Percentiles rank a stretch among this genome's conserved stretches.
These are phyloP conservation scores for Laticauda colubrina DNA, from an alignment of 2,113 vertebrate species.

Conservation along the genomic window DNA sequence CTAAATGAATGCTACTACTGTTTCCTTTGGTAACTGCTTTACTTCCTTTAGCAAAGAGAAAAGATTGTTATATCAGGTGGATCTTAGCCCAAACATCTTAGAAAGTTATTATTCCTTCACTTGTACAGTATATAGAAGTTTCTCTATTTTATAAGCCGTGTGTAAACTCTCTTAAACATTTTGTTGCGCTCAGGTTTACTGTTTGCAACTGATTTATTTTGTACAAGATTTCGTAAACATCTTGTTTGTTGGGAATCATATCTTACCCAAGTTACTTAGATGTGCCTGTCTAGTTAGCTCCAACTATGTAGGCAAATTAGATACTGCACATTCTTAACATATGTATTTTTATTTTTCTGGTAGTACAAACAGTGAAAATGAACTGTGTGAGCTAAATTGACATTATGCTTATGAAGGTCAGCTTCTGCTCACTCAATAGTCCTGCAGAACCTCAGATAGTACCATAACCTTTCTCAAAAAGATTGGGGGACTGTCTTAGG, in stretches of 20 bases:
- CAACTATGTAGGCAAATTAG: neutral
- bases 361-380: neutral
- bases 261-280: neutral
- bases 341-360: neutral
- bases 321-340: neutral
- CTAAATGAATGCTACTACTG: neutral
- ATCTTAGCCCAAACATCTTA: neutral
- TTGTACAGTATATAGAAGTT: neutral
- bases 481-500: neutral
- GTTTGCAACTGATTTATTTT: neutral
- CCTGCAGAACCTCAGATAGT: neutral
- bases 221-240: neutral
- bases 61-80: neutral
- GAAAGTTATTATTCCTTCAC: neutral
- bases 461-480: neutral
- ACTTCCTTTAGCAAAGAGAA: neutral
- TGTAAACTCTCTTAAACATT: neutral
- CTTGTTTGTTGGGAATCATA: neutral
- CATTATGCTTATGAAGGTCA: neutral
- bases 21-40: neutral
- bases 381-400: slow-evolving; percentile 22
- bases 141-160: neutral
- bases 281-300: neutral
- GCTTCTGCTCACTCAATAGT: neutral
- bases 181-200: neutral